Base-by-base conservation (phyloP, 23 tunicate genomes). In the Trididemnum clinides region DNA sequence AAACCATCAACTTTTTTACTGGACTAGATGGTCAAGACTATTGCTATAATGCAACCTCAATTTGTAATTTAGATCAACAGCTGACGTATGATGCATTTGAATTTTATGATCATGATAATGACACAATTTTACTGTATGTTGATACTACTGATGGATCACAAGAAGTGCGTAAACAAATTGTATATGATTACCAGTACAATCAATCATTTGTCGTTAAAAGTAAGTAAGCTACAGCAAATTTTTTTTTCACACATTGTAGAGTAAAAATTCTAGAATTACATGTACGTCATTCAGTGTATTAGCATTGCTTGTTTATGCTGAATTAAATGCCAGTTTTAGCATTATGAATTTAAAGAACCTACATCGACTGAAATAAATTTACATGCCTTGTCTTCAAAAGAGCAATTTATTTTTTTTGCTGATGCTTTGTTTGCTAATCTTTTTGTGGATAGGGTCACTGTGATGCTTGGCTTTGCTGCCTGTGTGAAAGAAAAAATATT, bases 181-280 rank as follows among this genome's bases (percentile, higher is more conserved):
- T 57, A 0, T 85, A 73, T 59, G 88, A 85, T 33, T 85, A 57
- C 74, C 51, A 58, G 10, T 58, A 54, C 50, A 85, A 85, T 59
- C 88, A 85, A 36, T 54, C 81, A 6, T 85, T 73, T 58, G 36
- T 34, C 33, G 82, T 85, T 26, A 82, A 85, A 36, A 57, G 88
- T 85, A 69, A 59, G 85, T 33, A 2, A n/a, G n/a, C n/a, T n/a
- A n/a, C n/a, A n/a, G n/a, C n/a, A n/a, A n/a, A n/a, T n/a, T n/a
- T n/a, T n/a, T n/a, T 21, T 63, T 63, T 63, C 12, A 44, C 15
- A 7, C 54, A 44, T 44, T 44, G 15, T 7, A 44, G 15, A 7
- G 54, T 15, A 44, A 44, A 7, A 44, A 44, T 7, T 44, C 15
- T 44, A 7, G 12, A 44, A 44, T 7, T 10, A 44, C 15, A 15